These are phyloP conservation scores for Flexamia atlantica DNA, from an alignment of 2,888 invertebrate genomes.

Conservation along the genomic window DNA sequence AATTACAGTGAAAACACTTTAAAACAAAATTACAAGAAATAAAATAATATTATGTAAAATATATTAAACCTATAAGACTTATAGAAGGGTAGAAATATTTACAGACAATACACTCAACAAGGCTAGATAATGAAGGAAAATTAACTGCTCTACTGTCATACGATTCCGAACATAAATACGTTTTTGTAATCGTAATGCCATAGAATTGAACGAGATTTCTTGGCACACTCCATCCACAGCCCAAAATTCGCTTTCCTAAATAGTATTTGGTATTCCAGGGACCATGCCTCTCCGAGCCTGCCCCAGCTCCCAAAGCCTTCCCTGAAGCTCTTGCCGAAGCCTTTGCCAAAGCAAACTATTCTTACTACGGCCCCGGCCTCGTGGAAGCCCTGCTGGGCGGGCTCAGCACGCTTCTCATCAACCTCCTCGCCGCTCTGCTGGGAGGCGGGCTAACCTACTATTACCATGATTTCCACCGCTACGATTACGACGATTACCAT, in stretches of 20 bases:
- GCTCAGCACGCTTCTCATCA: slow-evolving; percentile 22
- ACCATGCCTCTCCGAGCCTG: slow-evolving; percentile 36
- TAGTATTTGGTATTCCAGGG: slow-evolving; percentile 35
- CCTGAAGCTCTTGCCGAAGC: slow-evolving; percentile 37
- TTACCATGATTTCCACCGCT: not conserved
- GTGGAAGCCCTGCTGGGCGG: slow-evolving; percentile 16
- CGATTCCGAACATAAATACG: too few relatives aligned
- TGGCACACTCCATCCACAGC: too few relatives aligned
- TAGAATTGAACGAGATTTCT: too few relatives aligned
- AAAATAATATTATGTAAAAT: too few relatives aligned
- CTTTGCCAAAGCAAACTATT: slow-evolving; percentile 28
- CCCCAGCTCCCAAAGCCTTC: slow-evolving; percentile 46
- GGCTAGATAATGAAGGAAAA: too few relatives aligned
- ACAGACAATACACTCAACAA: too few relatives aligned
- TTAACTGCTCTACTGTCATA: too few relatives aligned
- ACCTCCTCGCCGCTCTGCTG: slow-evolving; percentile 25
- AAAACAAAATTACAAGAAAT: too few relatives aligned
- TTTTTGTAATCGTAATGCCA: too few relatives aligned
- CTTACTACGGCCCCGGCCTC: not conserved
- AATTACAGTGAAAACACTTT: too few relatives aligned
- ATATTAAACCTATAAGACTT: too few relatives aligned
- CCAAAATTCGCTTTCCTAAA: not conserved
- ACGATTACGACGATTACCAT: not conserved
- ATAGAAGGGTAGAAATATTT: too few relatives aligned
- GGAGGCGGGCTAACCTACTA: slow-evolving; percentile 5